Conservation (phyloP, 2,797 vertebrate species). For the Mormyrops boulengeri region DNA sequence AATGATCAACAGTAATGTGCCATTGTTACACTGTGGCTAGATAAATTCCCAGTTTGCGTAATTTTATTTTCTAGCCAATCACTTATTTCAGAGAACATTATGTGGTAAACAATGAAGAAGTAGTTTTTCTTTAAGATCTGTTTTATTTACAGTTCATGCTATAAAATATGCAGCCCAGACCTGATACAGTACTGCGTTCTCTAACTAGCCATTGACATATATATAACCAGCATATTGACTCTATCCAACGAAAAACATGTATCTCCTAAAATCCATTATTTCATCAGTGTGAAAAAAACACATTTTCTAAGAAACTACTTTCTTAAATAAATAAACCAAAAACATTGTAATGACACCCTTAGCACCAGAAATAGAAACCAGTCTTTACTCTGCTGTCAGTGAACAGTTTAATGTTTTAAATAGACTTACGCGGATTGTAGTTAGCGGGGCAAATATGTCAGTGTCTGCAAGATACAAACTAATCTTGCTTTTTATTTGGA, state of each 20-base stretch:
- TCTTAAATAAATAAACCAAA: background rate
- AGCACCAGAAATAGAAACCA: background rate
- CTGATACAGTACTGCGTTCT: constrained; percentile 22
- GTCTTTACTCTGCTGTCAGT: background rate
- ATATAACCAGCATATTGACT: background rate
- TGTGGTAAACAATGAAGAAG: background rate
- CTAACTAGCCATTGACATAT: constrained; percentile 23
- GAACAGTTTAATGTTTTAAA: background rate
- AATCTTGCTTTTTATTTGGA: background rate
- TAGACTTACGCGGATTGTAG: background rate
- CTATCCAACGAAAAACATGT: background rate
- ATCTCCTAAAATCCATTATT: background rate
- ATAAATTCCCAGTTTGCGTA: background rate
- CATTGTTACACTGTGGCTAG: background rate
- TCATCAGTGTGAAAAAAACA: background rate
- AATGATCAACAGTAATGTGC: background rate
- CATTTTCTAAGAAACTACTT: background rate
- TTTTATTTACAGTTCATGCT: constrained; percentile 2
- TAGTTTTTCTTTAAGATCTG: background rate
- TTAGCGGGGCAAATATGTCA: background rate
- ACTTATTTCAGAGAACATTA: background rate
- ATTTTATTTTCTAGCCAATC: background rate
- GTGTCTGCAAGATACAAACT: background rate
- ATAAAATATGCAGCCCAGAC: constrained; percentile 11
- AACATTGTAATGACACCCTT: background rate